Base-by-base conservation (phyloP, 2,113 vertebrate species). In the Brachyistius frenatus region DNA sequence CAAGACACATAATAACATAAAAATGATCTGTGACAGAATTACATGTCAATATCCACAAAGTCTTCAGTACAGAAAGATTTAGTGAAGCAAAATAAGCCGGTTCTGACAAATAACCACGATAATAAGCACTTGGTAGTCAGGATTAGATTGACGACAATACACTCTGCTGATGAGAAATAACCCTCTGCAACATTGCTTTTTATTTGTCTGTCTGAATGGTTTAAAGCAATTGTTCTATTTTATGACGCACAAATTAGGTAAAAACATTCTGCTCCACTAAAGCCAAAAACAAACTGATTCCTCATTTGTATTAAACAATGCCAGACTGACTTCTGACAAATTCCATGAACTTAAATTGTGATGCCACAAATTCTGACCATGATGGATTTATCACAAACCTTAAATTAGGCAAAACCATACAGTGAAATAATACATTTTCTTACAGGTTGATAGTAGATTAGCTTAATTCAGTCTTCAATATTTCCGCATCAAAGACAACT, bases 211-310 rank as follows among this genome's bases (percentile, higher is more conserved):
- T 72, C 47, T 36, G 53, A 37, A 55, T 5, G 68, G 54, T 72
- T 75, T 74, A 49, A 16, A 30, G 5, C 23, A 55, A 41, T 4
- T 69, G 50, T 58, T 53, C 39, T 32, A 41, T 66, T 70, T 76
- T 46, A 76, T 66, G 37, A 79, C 30, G 52, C 57, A 68, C 46
- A 83, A 73, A 83, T 79, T 31, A 52, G 67, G 33, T 46, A 68
- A 75, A 52, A 61, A 60, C 9, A 63, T 55, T 76, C 53, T 76
- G 60, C 56, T 79, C 55, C 49, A 73, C 33, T 69, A 46, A 78
- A 73, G 32, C 70, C 30, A 56, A 60, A 81, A 73, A 83, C 16
- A 47, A 75, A 46, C 73, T 41, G 32, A 66, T 64, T 13, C 36
- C 50, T 66, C 2, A 49, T 73, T 63, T 73, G 44, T 69, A 76